These are phyloP conservation scores for Atta texana DNA, from an alignment of 1,140 invertebrate genomes.

Conservation along the genomic window DNA sequence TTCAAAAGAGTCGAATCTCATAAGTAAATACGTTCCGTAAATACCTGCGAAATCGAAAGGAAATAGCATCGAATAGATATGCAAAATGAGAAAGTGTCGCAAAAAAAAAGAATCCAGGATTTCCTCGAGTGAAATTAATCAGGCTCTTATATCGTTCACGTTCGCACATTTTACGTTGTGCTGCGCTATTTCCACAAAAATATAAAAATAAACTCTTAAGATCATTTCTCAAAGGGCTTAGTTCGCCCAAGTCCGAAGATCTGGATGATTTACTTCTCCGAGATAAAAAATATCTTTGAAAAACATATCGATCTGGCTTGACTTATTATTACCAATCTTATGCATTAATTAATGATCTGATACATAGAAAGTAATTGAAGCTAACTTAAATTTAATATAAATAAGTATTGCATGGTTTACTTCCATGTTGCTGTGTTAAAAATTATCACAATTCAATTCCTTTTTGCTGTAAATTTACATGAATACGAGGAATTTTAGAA, in stretches of 20 bases:
- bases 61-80: neutral
- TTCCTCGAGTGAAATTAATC: constrained; percentile 43
- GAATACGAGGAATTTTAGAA: neutral
- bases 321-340: neutral
- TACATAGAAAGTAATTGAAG: neutral
- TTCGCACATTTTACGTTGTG: constrained; percentile 6
- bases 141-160: constrained; percentile 36
- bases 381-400: neutral
- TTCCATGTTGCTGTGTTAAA: neutral
- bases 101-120: neutral
- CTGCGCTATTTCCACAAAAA: constrained; percentile 28
- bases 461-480: neutral
- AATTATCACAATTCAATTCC: neutral
- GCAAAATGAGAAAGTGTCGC: neutral
- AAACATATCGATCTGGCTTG: neutral
- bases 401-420: neutral
- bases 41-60: constrained; percentile 24
- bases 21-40: neutral
- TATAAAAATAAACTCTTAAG: constrained; percentile 26
- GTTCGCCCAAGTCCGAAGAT: constrained; percentile 8
- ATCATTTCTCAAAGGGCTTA: constrained; percentile 67
- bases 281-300: constrained; percentile 33
- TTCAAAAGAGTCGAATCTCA: neutral
- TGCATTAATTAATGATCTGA: constrained; percentile 25
- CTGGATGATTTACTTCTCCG: constrained; percentile 53